Evolutionary conservation across 2,888 invertebrate species (phyloP), one percentile per base, ranked within the genome.

Genomic region (Serripes groenlandicus): DNA sequence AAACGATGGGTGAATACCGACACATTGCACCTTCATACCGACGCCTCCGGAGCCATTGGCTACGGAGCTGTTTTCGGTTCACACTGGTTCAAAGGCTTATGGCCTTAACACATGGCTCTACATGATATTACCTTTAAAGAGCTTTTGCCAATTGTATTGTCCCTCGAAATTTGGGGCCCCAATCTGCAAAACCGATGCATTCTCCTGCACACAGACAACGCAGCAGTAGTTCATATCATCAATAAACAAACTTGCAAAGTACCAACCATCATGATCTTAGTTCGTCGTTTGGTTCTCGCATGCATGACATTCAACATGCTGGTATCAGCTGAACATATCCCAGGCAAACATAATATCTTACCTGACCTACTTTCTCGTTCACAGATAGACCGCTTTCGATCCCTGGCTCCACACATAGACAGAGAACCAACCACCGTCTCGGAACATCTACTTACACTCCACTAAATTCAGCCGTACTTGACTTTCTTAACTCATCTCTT

Each of bases 81-180:
- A 7, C 58, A 70, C 18, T 83, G 83, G 83, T 76, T 83, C 49
- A 69, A 60, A 49, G 81, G 85, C 0, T 18, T 60, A 1, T 87
- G 83, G 83, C 78, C 78, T 23, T 0, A 0, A 4, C 18, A 34
- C n/a, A 30, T 32, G 52, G 2, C 7, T 49, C 0, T 5, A 21
- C n/a, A 30, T 5, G 15, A 52, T 23, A 82, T 78, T 4, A 78
- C 78, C 5, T 49, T 70, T 11, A 82, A 82, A 71, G 78, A 82
- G 52, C 54, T 82, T 21, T 62, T 74, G n/a, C 74, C 78, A 5
- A 81, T 87, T 32, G 75, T 69, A 42, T 3, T 87, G 11, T 66
- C 85, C 26, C 21, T 87, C 1, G 81, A 85, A 75, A 56, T 83
- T 0, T 87, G 85, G 87, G 81, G 85, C 0, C 15, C n/a, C 28